Base-by-base conservation (phyloP, 2,888 invertebrate species). In the Diarsia mendica region DNA sequence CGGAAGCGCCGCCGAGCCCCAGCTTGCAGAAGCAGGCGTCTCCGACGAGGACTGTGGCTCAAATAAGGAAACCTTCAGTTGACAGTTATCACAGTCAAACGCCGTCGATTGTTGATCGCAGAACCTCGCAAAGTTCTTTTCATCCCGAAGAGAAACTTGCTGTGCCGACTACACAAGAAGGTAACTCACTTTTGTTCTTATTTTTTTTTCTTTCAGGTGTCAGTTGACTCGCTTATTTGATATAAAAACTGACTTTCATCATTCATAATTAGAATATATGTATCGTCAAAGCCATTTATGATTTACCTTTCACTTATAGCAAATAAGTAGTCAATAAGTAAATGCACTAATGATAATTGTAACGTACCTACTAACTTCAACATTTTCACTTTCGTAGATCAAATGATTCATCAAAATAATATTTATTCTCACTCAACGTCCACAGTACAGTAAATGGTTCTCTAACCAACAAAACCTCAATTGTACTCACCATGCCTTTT, bases 131-230 rank as follows among this genome's bases (percentile, higher is more conserved):
- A 91, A 94, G 94, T 90, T 96, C 96, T 85, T 96, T 94, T 92
- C 95, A 95, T 78, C 97, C 97, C 84, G 97, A 97, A 87, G 97
- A 97, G 72, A 97, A 97, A 90, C 94, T 97, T 81, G 87, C 91
- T 67, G 91, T 95, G 85, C 93, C 94, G 61, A 94, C 92, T 58
- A 93, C 94, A 84, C 94, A 94, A 91, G 96, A 96, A 93, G 96
- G 96, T 96, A 79, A 90, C 82, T 77, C 55, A 55, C 13, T 72
- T 53, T 79, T 79, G 55, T 65, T 65, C 18, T 18, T 71, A 44
- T 10, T 2, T 58, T 46, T 23, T 61, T 23, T 53, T 68, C 58
- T 18, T 61, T 53, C 13, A 74, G n/a, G 28, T 51, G 15, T 20
- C 0, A 23, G 8, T 15, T 48, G 13, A 46, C 5, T 9, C 4